phyloP scores from a whole-genome alignment of 2,113 vertebrate species.

The Antennarius striatus region DNA sequence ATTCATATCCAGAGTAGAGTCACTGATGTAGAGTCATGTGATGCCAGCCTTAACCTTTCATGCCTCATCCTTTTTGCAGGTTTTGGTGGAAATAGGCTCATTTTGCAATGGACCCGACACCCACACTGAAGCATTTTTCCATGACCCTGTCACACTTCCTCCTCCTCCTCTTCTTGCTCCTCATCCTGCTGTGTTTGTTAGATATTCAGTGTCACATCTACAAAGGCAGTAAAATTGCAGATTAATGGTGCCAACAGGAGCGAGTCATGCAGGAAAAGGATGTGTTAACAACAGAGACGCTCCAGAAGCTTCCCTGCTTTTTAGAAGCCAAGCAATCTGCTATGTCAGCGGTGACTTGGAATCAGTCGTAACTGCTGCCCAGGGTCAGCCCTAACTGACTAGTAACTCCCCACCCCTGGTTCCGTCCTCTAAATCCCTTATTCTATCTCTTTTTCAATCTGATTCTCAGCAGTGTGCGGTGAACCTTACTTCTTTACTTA shows the following conservation, averaged over 20 bases:
- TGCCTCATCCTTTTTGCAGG: background rate
- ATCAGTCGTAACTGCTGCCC: background rate
- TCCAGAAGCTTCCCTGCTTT: too few species aligned
- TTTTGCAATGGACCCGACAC: background rate
- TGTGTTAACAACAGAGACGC: too few species aligned
- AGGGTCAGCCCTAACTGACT: background rate
- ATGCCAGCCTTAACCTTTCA: background rate
- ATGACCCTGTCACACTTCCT: background rate
- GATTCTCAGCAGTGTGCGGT: slow-evolving; percentile 53
- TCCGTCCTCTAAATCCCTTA: background rate
- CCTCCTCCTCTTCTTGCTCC: background rate
- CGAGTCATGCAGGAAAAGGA: too few species aligned
- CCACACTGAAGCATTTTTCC: background rate
- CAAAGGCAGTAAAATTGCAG: too few species aligned
- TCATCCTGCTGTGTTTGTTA: background rate
- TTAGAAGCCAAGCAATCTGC: too few species aligned
- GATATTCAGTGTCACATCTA: too few species aligned
- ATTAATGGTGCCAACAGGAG: too few species aligned
- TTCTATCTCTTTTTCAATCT: slow-evolving; percentile 53
- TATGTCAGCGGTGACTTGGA: too few species aligned
- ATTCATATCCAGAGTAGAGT: background rate
- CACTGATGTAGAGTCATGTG: background rate
- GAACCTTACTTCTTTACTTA: slow-evolving; percentile 15
- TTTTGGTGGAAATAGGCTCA: background rate
- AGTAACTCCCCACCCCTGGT: slow-evolving; percentile 5